These are phyloP conservation scores for Indicator indicator DNA, from an alignment of 2,113 vertebrate genomes.

Conservation along the genomic window DNA sequence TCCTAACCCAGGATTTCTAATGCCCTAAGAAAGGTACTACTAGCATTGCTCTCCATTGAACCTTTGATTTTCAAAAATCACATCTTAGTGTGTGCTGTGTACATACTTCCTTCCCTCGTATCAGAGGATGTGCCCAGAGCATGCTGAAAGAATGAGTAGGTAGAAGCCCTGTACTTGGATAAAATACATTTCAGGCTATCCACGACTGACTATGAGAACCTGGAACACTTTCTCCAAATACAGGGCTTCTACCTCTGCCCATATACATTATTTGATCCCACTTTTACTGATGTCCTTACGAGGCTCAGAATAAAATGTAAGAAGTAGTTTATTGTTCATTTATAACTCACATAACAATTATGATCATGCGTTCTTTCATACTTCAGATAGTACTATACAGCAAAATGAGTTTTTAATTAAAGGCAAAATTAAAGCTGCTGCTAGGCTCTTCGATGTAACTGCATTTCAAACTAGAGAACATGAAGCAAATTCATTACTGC, in stretches of 20 bases:
- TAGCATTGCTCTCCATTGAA: neutral
- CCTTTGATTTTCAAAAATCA: neutral
- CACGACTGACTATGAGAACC: neutral
- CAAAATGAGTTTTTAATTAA: conserved; percentile 60
- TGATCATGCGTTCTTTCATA: neutral
- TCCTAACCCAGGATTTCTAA: neutral
- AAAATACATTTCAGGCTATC: no score
- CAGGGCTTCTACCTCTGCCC: neutral
- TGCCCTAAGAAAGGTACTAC: neutral
- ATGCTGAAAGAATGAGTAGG: neutral
- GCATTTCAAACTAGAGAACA: conserved; percentile 49
- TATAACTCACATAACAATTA: conserved; percentile 23
- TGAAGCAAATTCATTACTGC: conserved; percentile 52
- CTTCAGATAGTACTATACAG: conserved; percentile 9
- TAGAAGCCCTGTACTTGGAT: no score
- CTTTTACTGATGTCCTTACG: neutral
- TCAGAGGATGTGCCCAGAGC: neutral
- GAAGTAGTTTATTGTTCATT: conserved; percentile 12
- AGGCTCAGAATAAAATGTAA: conserved; percentile 17
- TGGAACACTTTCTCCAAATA: neutral
- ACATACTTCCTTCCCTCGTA: neutral
- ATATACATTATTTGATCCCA: neutral
- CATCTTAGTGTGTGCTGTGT: neutral
- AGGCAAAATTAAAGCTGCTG: conserved; percentile 48
- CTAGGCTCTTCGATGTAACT: conserved; percentile 53